A percentile compares a stretch with the other conserved stretches of the same genome.
These are phyloP conservation scores for Altica lythri DNA, from an alignment of 2,888 invertebrate species.

Conservation along the genomic window DNA sequence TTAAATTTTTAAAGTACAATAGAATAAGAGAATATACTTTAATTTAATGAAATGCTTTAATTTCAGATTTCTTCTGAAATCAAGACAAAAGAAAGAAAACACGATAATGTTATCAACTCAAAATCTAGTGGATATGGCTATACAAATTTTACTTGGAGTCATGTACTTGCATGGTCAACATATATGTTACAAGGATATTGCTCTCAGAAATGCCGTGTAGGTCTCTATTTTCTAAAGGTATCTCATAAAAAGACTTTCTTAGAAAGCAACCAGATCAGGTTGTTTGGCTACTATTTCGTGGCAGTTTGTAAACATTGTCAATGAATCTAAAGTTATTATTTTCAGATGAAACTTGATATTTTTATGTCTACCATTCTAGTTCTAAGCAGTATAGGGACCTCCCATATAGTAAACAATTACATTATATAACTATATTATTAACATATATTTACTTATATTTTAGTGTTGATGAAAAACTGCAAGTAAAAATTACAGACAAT, in stretches of 20 bases:
- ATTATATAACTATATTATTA: neutral
- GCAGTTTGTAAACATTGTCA: neutral
- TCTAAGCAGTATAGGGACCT: neutral
- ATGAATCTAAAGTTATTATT: neutral
- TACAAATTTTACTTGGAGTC: conserved; percentile 82
- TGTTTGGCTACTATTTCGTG: neutral
- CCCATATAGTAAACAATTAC: conserved; percentile 4
- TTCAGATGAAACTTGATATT: neutral
- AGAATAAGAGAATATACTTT: too few species aligned
- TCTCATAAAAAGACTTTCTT: conserved; percentile 5
- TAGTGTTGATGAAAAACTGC: conserved; percentile 81
- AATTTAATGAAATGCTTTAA: neutral
- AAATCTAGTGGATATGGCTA: conserved; percentile 68
- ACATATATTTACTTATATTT: conserved; percentile 4
- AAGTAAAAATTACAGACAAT: conserved; percentile 91
- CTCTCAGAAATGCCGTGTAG: conserved; percentile 91
- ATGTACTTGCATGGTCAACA: conserved; percentile 87
- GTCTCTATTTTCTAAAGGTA: conserved; percentile 46
- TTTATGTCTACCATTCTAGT: neutral
- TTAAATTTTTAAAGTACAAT: too few species aligned
- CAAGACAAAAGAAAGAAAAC: conserved; percentile 53
- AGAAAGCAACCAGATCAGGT: neutral
- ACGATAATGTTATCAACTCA: conserved; percentile 61
- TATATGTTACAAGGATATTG: conserved; percentile 87
- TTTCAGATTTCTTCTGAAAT: conserved; percentile 55